These are phyloP conservation scores for Eristalis intricaria DNA, from an alignment of 2,888 invertebrate species.

Conservation along the genomic window DNA sequence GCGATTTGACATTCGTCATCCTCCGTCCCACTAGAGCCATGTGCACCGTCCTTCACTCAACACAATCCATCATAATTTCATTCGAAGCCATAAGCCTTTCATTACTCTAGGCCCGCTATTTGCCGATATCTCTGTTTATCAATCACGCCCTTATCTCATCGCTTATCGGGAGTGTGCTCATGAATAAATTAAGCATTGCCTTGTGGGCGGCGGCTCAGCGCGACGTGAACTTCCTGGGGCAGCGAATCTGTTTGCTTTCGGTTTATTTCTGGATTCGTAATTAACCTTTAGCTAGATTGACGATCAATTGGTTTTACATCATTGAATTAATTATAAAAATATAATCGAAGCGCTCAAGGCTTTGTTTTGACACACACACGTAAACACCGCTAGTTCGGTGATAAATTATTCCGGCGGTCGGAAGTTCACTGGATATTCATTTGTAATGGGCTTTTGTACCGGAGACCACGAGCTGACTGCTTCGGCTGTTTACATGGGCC, in stretches of 20 bases:
- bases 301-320: conserved; percentile 1
- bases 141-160: background rate
- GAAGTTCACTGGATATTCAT: background rate
- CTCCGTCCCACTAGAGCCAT: too few relatives aligned
- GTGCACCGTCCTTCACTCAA: background rate
- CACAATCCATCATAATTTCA: background rate
- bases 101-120: background rate
- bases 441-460: background rate
- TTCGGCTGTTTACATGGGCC: background rate
- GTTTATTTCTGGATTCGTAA: background rate
- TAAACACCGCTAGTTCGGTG: background rate
- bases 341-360: background rate
- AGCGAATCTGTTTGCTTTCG: conserved; percentile 1
- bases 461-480: background rate
- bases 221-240: background rate
- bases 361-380: background rate
- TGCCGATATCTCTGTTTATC: background rate
- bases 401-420: background rate
- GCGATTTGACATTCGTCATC: too few relatives aligned
- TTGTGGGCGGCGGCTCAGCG: background rate
- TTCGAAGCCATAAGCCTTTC: background rate
- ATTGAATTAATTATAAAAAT: background rate
- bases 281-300: background rate
- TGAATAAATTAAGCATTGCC: conserved; percentile 14
- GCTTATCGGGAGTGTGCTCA: background rate